Base-by-base conservation (phyloP, 2,113 vertebrate species). In the Coreoperca whiteheadi region DNA sequence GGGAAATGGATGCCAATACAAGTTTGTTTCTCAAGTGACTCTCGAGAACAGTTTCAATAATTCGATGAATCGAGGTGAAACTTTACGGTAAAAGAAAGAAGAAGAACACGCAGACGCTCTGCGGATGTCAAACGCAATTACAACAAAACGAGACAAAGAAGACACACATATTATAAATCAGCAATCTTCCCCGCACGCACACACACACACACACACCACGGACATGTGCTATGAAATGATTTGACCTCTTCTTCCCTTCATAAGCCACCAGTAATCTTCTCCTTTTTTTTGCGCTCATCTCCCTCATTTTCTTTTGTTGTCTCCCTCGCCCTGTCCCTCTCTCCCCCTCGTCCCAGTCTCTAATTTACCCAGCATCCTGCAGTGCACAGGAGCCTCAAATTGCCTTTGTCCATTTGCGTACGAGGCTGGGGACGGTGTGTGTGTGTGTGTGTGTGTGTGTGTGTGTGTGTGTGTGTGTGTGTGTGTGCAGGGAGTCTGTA, bases 351-450 rank as follows among this genome's bases (percentile, higher is more conserved):
- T 97, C 95, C 95, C 95, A 94, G 85, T 95, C 83, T 96, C 97
- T 97, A 96, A 97, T 97, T 97, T 75, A 78, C 84, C 83, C 83
- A 88, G 96, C 96, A 94, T 98, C 97, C 98, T 95, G 97, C 96
- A 41, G 97, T 92, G 97, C 95, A 92, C 95, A 85, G 88, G 96
- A 97, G 97, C 96, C 96, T 96, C 96, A 97, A 98, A 97, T 93
- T 93, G 93, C 94, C 89, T 94, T 95, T 95, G 94, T 95, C 93
- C 94, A 93, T 92, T 91, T 91, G 80, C 63, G 75, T 81, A 60
- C 15, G 14, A 53, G 81, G 81, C 79, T 60, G 18, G 78, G 70
- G 83, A 79, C 63, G 2, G 69, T 54, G 80, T 86, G 91, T 87
- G 86, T 68, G 76, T 39, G 77, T 41, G 60, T 53, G 64, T 39